Percentiles rank a stretch among this genome's conserved stretches.
Conservation (phyloP, 2,797 vertebrate species). For the Channa striata region DNA sequence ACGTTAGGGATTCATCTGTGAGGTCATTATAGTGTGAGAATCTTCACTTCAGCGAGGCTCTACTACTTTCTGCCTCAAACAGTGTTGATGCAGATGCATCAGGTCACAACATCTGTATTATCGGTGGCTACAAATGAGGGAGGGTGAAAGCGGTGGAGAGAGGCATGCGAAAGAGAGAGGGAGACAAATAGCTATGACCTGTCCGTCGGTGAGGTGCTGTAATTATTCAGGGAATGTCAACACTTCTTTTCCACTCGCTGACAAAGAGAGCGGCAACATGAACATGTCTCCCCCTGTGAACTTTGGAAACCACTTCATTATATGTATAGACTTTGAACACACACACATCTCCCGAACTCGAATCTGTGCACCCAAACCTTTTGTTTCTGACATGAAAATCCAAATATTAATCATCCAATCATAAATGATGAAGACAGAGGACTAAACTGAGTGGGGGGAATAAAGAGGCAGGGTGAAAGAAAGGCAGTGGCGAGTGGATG, state of each 20-base stretch:
- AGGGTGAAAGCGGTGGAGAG: not conserved
- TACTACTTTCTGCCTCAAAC: slow-evolving; percentile 6
- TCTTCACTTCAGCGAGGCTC: not conserved
- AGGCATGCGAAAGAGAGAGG: not conserved
- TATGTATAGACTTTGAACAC: slow-evolving; percentile 4
- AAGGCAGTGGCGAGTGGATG: slow-evolving; percentile 40
- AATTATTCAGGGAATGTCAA: slow-evolving; percentile 56
- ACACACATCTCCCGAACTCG: not conserved
- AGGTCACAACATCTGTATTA: slow-evolving; percentile 3
- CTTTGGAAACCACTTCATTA: slow-evolving; percentile 30
- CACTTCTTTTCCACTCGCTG: slow-evolving; percentile 40
- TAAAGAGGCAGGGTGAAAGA: not conserved
- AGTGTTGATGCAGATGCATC: not conserved
- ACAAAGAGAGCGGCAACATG: not conserved
- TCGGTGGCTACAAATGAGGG: slow-evolving; percentile 1
- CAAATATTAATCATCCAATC: slow-evolving; percentile 37
- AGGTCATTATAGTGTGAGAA: slow-evolving; percentile 15
- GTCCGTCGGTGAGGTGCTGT: slow-evolving; percentile 25
- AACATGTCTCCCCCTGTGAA: slow-evolving; percentile 38
- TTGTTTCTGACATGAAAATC: slow-evolving; percentile 11
- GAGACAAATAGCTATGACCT: slow-evolving; percentile 14
- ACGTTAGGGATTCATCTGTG: slow-evolving; percentile 48
- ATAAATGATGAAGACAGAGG: not conserved
- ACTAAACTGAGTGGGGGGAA: slow-evolving; percentile 8
- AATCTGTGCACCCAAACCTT: not conserved